Evolutionary conservation across 2,113 vertebrate genomes (phyloP), one percentile per base, ranked within the genome.

Genomic region (Motacilla alba): DNA sequence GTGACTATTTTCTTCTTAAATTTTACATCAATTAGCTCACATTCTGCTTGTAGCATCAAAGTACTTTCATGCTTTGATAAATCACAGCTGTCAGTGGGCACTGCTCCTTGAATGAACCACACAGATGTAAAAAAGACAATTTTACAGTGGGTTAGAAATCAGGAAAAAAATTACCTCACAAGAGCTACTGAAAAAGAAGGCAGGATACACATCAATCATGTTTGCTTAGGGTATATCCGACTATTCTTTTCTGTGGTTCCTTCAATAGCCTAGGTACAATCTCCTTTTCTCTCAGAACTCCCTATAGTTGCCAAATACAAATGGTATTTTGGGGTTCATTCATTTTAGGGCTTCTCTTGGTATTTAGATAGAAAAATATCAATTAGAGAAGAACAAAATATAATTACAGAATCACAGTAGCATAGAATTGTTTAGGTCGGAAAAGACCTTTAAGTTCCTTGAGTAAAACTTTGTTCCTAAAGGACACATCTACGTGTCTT

Each of bases 1-100:
- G 53, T 44, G 53, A 63, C 21, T 53, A 73, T 80, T 90, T 92
- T 83, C 21, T 85, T 92, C 68, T 58, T 53, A 69, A 86, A 90
- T 89, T 94, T 96, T 93, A 78, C 60, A 87, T 63, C 35, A 96
- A 75, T 93, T 93, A 95, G 35, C 17, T 89, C 4, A 5, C 26
- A 55, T 87, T 89, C 33, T 95, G 50, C 47, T 87, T 83, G 84
- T 22, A 75, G 83, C 23, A 81, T 89, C 56, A 66, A 91, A 77
- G 64, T 52, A 39, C 44, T 78, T 81, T 31, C 9, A 30, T 18
- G 55, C 35, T 80, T 84, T 89, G 64, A 89, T 77, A 87, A 89
- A 93, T 81, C 73, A 89, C 64, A 84, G 68, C 39, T 93, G 47
- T 70, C 83, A 78, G 43, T 63, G 73, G 56, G 67, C 87, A 81